phyloP scores from a whole-genome alignment of 2,888 invertebrate species.

The Eupeodes latifasciatus region DNA sequence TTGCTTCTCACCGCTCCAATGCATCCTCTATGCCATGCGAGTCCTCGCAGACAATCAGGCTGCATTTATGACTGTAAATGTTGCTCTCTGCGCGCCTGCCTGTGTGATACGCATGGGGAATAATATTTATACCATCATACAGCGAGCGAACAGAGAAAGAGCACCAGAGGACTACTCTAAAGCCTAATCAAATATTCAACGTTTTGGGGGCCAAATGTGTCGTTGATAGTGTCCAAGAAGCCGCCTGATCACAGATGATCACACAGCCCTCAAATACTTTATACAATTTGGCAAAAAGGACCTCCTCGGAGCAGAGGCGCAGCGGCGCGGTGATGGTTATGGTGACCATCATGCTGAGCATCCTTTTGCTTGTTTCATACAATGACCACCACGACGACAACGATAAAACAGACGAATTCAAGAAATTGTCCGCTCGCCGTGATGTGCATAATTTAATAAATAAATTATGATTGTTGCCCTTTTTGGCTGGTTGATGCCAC shows the following conservation, averaged over 20 bases:
- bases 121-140: constrained; percentile 41
- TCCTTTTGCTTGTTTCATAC: constrained; percentile 51
- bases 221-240: constrained; percentile 83
- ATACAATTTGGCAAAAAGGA: constrained; percentile 71
- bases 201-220: constrained; percentile 73
- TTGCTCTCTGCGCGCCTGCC: background rate
- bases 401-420: constrained; percentile 13
- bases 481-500: constrained; percentile 38
- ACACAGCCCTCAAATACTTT: constrained; percentile 35
- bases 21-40: background rate
- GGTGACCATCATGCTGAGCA: constrained; percentile 14
- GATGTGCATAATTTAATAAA: constrained; percentile 79
- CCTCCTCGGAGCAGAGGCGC: constrained; percentile 54
- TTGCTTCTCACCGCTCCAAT: background rate
- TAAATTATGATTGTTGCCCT: constrained; percentile 76
- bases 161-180: background rate
- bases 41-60: constrained; percentile 78
- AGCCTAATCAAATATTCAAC: constrained; percentile 77
- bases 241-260: constrained; percentile 80
- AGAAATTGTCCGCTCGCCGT: constrained; percentile 65
- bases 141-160: background rate
- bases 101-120: constrained; percentile 10
- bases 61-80: constrained; percentile 74
- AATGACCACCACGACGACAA: background rate
- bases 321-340: background rate